Percentiles rank a stretch among this genome's conserved stretches.
Evolutionary conservation across 2,113 vertebrate genomes (phyloP).

Genomic region (Vulpes lagopus): DNA sequence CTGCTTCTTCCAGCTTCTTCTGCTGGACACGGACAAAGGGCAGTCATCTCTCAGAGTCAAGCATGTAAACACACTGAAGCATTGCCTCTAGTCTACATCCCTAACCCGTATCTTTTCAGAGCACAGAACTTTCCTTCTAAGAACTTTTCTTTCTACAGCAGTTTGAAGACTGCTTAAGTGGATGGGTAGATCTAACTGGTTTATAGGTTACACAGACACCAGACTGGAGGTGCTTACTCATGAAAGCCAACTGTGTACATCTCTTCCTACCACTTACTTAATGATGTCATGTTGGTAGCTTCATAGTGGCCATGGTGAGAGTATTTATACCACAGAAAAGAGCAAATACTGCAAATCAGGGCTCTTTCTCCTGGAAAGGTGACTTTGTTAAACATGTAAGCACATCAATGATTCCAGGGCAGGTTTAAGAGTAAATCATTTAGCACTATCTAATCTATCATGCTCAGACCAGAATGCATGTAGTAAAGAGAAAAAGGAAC

Average conservation of each 20-base stretch:
- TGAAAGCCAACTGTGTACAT: not conserved
- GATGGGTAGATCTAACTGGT: not conserved
- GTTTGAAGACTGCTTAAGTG: not conserved
- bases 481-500: not conserved
- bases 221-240: not conserved
- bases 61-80: not conserved
- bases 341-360: not conserved
- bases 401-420: not conserved
- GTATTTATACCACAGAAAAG: not conserved
- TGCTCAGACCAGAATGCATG: not conserved
- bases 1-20: not conserved
- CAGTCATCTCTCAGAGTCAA: not conserved
- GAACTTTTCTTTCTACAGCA: not conserved
- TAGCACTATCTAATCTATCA: not conserved
- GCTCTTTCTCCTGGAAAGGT: not conserved
- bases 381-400: not conserved
- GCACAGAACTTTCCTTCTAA: not conserved
- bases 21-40: not conserved
- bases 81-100: not conserved
- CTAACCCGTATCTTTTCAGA: not conserved
- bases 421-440: conserved; percentile 24
- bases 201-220: not conserved
- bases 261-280: not conserved
- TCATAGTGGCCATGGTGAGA: not conserved
- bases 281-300: not conserved